Percentiles rank a stretch among this genome's conserved stretches.
These are phyloP conservation scores for Ditula angustiorana DNA, from an alignment of 2,888 invertebrate species.

Conservation along the genomic window DNA sequence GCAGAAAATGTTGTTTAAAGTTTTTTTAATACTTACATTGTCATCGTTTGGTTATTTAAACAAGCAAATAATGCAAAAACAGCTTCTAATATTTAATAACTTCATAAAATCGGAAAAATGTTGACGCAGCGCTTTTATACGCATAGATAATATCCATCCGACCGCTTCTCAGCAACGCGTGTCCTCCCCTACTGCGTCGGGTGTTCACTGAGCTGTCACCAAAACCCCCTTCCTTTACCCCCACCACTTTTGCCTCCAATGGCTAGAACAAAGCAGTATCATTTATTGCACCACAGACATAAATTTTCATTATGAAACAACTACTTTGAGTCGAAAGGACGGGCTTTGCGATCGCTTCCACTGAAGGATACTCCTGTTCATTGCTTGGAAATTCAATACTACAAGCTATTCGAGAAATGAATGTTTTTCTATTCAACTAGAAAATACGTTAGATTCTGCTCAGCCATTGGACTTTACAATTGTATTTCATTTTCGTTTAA, in stretches of 20 bases:
- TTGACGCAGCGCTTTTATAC: slow-evolving; percentile 16
- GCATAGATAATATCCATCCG: slow-evolving; percentile 9
- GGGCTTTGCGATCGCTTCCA: slow-evolving; percentile 52
- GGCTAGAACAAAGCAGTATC: slow-evolving; percentile 51
- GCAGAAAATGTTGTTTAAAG: not conserved
- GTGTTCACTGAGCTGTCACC: slow-evolving; percentile 26
- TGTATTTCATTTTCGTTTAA: not conserved
- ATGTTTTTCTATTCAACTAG: slow-evolving; percentile 13
- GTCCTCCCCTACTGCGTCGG: slow-evolving; percentile 6
- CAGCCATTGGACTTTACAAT: not conserved
- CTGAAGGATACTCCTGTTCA: slow-evolving; percentile 44
- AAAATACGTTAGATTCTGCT: slow-evolving; percentile 3
- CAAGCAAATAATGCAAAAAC: not conserved
- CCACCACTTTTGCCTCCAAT: slow-evolving; percentile 39
- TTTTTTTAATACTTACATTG: too few relatives aligned
- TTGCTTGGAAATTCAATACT: slow-evolving; percentile 52
- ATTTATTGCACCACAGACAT: slow-evolving; percentile 60
- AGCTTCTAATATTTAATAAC: not conserved
- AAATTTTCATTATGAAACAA: slow-evolving; percentile 66
- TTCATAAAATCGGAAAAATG: slow-evolving; percentile 10
- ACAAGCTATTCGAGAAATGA: slow-evolving; percentile 11
- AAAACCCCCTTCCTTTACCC: slow-evolving; percentile 7
- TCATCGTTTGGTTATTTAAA: too few relatives aligned
- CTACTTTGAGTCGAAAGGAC: slow-evolving; percentile 48
- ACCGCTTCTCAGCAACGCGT: not conserved